phyloP scores from a whole-genome alignment of 1,140 invertebrate species.

The Drosophila ohnishii region DNA sequence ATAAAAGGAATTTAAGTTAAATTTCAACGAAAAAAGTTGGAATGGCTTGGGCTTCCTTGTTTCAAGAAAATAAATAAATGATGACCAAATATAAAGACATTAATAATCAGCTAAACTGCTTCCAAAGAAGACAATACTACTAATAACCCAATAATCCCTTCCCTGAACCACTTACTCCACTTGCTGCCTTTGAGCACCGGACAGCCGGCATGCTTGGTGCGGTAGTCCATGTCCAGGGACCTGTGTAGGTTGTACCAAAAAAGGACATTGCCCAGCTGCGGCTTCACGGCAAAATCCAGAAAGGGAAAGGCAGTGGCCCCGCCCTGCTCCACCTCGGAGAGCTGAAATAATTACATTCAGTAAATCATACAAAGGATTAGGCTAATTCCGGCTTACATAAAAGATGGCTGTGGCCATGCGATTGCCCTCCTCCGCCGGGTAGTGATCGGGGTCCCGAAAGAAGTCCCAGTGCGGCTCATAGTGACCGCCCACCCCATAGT shows the following conservation, averaged over 20 bases:
- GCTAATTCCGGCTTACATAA: slow-evolving; percentile 83
- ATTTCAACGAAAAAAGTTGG: too few relatives aligned
- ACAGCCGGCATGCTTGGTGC: slow-evolving; percentile 97
- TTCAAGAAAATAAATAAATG: not conserved
- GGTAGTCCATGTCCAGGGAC: slow-evolving; percentile 94
- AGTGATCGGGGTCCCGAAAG: slow-evolving; percentile 61
- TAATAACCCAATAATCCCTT: not conserved
- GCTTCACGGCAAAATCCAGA: slow-evolving; percentile 92
- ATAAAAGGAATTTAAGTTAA: too few relatives aligned
- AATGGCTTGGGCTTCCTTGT: not conserved
- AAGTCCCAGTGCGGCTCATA: slow-evolving; percentile 90
- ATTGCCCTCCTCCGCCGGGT: slow-evolving; percentile 89
- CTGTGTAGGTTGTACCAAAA: slow-evolving; percentile 98
- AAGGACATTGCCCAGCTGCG: slow-evolving; percentile 94
- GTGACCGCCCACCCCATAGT: slow-evolving; percentile 89
- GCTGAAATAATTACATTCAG: slow-evolving; percentile 85
- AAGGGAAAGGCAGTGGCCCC: slow-evolving; percentile 97
- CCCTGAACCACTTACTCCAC: slow-evolving; percentile 88
- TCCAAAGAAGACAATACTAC: slow-evolving; percentile 64
- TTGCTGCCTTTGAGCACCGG: slow-evolving; percentile 98
- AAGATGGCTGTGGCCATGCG: slow-evolving; percentile 79
- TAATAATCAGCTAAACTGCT: slow-evolving; percentile 92
- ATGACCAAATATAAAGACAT: not conserved
- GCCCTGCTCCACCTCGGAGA: slow-evolving; percentile 96
- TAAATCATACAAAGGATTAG: slow-evolving; percentile 12